These are phyloP conservation scores for Psittacula echo DNA, from an alignment of 2,797 vertebrate genomes.

Conservation along the genomic window DNA sequence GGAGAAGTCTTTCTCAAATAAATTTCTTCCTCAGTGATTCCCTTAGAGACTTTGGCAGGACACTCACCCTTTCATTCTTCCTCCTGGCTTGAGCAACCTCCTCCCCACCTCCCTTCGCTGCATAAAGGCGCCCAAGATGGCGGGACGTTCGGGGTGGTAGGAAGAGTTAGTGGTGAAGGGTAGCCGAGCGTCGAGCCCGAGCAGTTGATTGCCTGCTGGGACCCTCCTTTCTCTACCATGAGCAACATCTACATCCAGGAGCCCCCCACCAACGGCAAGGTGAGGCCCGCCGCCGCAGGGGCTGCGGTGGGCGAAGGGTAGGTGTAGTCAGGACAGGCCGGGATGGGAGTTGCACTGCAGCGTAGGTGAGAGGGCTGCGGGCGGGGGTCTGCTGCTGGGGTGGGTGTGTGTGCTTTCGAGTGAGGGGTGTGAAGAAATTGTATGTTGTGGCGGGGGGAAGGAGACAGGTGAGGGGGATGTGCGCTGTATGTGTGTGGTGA, in stretches of 20 bases:
- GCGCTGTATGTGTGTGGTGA: fast-evolving
- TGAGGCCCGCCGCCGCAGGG: slow-evolving; percentile 48
- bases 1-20: fast-evolving
- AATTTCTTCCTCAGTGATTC: fast-evolving
- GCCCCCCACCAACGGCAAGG: slow-evolving; percentile 95
- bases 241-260: slow-evolving; percentile 99
- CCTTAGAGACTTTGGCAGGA: fast-evolving
- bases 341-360: no score
- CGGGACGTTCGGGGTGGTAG: background rate
- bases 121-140: slow-evolving; percentile 3
- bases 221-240: slow-evolving; percentile 71
- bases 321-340: background rate
- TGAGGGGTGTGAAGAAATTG: background rate
- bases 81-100: fast-evolving
- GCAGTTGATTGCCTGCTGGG: fast-evolving
- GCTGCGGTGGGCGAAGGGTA: no score
- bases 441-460: no score
- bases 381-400: background rate
- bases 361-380: background rate
- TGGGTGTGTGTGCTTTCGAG: background rate
- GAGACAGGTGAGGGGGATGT: fast-evolving
- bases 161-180: fast-evolving
- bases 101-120: fast-evolving
- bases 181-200: fast-evolving
- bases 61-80: fast-evolving